Percentiles rank a stretch among this genome's conserved stretches.
Evolutionary conservation across 1,140 invertebrate genomes (phyloP).

Genomic region (Sycophaga agraensis): DNA sequence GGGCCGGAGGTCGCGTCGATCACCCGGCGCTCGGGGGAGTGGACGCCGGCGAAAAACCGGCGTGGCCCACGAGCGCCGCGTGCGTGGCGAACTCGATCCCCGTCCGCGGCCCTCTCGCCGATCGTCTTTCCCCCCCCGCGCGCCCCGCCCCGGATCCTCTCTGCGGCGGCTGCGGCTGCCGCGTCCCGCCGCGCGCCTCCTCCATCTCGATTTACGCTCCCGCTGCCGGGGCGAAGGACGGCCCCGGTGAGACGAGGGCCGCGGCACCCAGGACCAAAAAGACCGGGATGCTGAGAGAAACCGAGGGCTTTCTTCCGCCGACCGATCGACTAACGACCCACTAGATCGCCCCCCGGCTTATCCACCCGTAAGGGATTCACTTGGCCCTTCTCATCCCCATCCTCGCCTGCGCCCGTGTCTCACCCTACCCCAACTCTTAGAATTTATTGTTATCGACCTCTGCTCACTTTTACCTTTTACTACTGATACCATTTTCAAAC

Average conservation of each 20-base stretch:
- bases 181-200: neutral
- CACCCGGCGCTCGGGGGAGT: neutral
- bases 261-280: neutral
- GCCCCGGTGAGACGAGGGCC: neutral
- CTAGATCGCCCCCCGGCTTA: too few relatives aligned
- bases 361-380: too few relatives aligned
- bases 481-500: too few relatives aligned
- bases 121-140: conserved; percentile 11
- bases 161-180: neutral
- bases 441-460: too few relatives aligned
- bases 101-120: neutral
- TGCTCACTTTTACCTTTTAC: too few relatives aligned
- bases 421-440: too few relatives aligned
- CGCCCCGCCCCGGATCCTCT: neutral
- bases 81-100: conserved; percentile 10
- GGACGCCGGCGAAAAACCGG: neutral
- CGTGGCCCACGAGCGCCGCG: neutral
- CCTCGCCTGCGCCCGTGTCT: too few relatives aligned
- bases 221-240: neutral
- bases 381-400: too few relatives aligned
- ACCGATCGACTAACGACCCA: too few relatives aligned
- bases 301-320: too few relatives aligned
- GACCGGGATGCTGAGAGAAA: too few relatives aligned
- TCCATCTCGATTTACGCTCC: conserved; percentile 11
- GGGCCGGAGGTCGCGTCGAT: neutral